Conservation (phyloP, 2,113 vertebrate genomes). For the Leucopsar rothschildi region DNA sequence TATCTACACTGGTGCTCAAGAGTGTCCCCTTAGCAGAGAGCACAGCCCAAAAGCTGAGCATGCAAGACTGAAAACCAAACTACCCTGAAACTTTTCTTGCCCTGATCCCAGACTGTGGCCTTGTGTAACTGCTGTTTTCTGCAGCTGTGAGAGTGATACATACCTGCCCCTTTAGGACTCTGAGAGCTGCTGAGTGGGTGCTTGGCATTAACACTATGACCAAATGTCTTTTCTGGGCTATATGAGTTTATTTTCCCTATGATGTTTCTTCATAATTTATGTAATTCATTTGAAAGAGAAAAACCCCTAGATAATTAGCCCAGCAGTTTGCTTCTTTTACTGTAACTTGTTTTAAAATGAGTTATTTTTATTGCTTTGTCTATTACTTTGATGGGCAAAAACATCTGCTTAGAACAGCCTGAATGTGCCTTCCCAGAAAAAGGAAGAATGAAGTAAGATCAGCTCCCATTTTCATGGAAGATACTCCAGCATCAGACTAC, state of each 20-base stretch:
- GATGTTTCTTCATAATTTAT: neutral
- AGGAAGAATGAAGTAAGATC: neutral
- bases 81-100: neutral
- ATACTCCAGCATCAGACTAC: neutral
- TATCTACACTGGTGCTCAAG: fast-evolving
- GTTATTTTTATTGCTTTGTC: neutral
- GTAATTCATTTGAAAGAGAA: neutral
- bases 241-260: neutral
- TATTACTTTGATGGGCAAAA: neutral
- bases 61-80: neutral
- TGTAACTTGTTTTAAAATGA: neutral
- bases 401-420: neutral
- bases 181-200: neutral
- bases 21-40: neutral
- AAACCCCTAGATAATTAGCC: neutral
- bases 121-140: neutral
- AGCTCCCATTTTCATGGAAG: neutral
- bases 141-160: neutral
- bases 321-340: neutral
- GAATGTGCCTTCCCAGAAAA: neutral
- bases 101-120: neutral
- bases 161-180: neutral
- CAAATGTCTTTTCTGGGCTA: neutral
- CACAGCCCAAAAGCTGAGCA: neutral
- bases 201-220: neutral